Conservation (phyloP, 1,140 invertebrate genomes). For the Brachionus koreanus region DNA sequence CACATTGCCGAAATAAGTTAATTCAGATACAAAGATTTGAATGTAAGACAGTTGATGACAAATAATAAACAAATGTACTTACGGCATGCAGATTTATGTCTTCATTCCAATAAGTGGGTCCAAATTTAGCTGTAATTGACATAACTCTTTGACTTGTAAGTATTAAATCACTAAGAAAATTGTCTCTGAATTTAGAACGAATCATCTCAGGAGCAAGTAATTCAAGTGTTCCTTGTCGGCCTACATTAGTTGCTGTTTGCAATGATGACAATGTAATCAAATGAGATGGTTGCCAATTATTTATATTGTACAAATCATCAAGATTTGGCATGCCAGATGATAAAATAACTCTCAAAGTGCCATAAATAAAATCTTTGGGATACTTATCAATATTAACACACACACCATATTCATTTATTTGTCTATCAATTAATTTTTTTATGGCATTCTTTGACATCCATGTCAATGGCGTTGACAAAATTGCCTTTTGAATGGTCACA, state of each 20-base stretch:
- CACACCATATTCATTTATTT: constrained; percentile 1
- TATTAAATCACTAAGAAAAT: neutral
- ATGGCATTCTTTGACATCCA: neutral
- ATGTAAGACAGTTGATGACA: no score
- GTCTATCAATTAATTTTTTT: neutral
- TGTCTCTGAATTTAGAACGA: neutral
- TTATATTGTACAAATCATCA: neutral
- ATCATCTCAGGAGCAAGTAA: neutral
- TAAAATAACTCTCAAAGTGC: neutral
- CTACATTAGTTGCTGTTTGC: constrained; percentile 13
- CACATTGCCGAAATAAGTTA: no score
- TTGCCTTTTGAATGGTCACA: neutral
- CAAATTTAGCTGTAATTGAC: constrained; percentile 18
- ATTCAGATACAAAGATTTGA: no score
- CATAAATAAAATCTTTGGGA: constrained; percentile 2
- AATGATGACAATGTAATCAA: neutral
- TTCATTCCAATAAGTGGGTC: neutral
- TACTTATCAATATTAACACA: constrained; percentile 2
- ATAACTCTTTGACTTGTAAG: neutral
- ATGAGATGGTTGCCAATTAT: neutral
- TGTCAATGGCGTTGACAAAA: neutral
- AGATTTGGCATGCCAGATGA: neutral
- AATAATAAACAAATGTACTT: neutral
- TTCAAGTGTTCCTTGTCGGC: neutral
- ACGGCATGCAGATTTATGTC: neutral